Evolutionary conservation across 64 coral and sea anemone species (phyloP), one percentile per base, ranked within the genome.

Genomic region (Porites australiensis): DNA sequence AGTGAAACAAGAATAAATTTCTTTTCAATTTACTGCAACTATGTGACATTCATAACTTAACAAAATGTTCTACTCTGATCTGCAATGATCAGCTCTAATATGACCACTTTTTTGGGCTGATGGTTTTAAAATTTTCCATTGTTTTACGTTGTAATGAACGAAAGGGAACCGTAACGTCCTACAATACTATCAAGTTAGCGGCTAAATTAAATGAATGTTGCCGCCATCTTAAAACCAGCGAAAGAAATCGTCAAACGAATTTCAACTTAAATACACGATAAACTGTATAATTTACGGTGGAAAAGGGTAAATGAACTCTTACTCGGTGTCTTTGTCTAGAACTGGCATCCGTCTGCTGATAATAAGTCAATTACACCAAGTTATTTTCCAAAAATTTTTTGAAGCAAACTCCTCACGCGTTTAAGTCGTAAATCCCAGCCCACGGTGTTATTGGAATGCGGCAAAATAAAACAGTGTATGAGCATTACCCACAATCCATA

Each of bases 251-350:
- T 53, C 22, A 70, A 70, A 81, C 18, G 9, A 86, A 70, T 20
- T 86, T 18, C 23, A 51, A 13, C 43, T 57, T 4, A 52, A 62
- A 75, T 5, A 77, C 8, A 58, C 19, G 52, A 52, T 16, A 13
- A 64, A 64, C 64, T 37, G 48, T 11, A 47, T 3, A 66, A 13
- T 64, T 64, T 64, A 16, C 18, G 5, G 21, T 37, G 14, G 81
- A 93, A 10, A 44, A 13, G 11, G 8, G 4, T 0, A 79, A 19
- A 44, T 70, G 7, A 87, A 13, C 49, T 79, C 94, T 89, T 84
- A 96, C 94, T 96, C 94, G 44, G 85, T 74, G 15, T 88, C 94
- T 68, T 77, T 75, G 68, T 87, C 90, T n/a, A 80, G 50, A 13
- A 70, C 81, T 50, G 91, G 91, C 90, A 88, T 92, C 47, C 18